Evolutionary conservation across 2,113 vertebrate genomes (phyloP).

Genomic region (Cyprinodon tularosa): DNA sequence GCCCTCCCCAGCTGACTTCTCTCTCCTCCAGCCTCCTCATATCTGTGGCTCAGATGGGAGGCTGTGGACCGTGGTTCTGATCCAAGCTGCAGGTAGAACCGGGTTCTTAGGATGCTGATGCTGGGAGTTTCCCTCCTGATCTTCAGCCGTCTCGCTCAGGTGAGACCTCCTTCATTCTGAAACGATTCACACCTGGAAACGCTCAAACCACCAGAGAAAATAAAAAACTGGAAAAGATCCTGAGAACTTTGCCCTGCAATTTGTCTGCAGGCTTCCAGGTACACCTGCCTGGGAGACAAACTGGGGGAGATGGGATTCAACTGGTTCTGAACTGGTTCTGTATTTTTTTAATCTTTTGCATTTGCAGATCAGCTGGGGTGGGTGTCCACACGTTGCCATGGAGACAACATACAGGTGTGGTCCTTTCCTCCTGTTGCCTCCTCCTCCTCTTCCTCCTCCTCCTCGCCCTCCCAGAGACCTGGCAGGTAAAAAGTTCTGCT

Average conservation of each 20-base stretch:
- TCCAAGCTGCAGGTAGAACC: not conserved
- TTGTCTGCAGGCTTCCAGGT: not conserved
- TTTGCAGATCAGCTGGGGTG: constrained; percentile 9
- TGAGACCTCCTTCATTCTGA: not conserved
- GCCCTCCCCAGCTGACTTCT: not conserved
- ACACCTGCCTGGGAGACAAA: not conserved
- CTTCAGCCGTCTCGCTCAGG: not conserved
- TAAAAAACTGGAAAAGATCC: not conserved
- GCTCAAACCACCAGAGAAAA: no score
- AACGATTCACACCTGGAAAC: not conserved
- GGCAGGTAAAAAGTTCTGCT: constrained; percentile 7
- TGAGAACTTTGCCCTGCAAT: not conserved
- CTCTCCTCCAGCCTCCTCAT: not conserved
- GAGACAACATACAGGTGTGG: constrained; percentile 1
- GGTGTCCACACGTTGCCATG: not conserved
- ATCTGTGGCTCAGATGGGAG: not conserved
- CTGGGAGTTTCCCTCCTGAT: not conserved
- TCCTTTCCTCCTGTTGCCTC: not conserved
- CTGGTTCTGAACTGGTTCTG: not conserved
- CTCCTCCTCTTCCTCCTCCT: constrained; percentile 11
- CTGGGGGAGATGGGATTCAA: not conserved
- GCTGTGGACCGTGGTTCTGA: not conserved
- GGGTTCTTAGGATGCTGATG: not conserved
- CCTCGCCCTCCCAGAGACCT: not conserved
- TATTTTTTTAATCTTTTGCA: not conserved